Evolutionary conservation across 2,113 vertebrate species (phyloP).

Genomic region (Misgurnus mizolepis): DNA sequence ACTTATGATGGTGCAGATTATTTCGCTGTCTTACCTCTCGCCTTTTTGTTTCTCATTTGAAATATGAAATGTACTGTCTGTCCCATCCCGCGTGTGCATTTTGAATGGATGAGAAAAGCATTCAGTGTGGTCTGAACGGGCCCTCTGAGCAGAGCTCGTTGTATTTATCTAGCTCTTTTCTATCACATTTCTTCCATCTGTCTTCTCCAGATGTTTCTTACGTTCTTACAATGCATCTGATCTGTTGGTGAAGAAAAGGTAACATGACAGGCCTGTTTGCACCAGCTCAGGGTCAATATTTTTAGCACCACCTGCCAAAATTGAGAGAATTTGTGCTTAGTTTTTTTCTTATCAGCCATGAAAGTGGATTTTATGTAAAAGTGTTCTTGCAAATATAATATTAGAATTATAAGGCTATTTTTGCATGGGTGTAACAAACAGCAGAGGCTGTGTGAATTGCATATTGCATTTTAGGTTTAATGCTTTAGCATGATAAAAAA

Average conservation of each 20-base stretch:
- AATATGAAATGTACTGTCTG: slow-evolving; percentile 44
- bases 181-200: slow-evolving; percentile 65
- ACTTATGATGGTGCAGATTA: slow-evolving; percentile 47
- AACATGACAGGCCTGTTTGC: slow-evolving; percentile 71
- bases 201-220: slow-evolving; percentile 72
- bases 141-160: slow-evolving; percentile 64
- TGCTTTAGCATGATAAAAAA: too few species aligned
- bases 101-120: slow-evolving; percentile 44
- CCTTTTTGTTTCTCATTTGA: slow-evolving; percentile 42
- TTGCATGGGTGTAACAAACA: too few species aligned
- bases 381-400: too few species aligned
- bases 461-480: too few species aligned
- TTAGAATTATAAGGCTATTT: too few species aligned
- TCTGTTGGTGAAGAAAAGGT: slow-evolving; percentile 56
- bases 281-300: slow-evolving; percentile 64
- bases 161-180: slow-evolving; percentile 71
- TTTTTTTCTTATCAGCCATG: too few species aligned
- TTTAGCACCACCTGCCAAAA: slow-evolving; percentile 54
- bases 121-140: slow-evolving; percentile 63
- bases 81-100: slow-evolving; percentile 46
- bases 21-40: slow-evolving; percentile 40
- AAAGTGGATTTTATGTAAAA: too few species aligned
- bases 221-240: slow-evolving; percentile 66
- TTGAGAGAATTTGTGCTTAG: too few species aligned
- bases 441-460: too few species aligned